Percentiles rank a stretch among this genome's conserved stretches.
phyloP scores from a whole-genome alignment of 2,888 invertebrate genomes.

The Microplitis manilae region DNA sequence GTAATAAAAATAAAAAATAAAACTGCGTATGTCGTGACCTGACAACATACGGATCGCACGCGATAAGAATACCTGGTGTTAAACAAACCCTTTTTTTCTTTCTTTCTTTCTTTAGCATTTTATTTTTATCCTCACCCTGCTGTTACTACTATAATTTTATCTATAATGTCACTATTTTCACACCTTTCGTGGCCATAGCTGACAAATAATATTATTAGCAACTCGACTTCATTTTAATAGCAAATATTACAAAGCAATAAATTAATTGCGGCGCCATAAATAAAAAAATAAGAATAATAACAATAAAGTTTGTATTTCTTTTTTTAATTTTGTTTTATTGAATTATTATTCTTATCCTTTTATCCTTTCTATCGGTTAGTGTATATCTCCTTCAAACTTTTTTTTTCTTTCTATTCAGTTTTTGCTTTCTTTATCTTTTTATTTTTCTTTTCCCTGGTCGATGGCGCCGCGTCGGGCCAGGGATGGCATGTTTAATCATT shows the following conservation, averaged over 20 bases:
- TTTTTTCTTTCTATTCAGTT: constrained; percentile 1
- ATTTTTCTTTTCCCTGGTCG: constrained; percentile 23
- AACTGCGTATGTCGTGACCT: constrained; percentile 42
- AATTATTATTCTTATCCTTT: not conserved
- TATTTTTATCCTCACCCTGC: constrained; percentile 25
- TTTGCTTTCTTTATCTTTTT: constrained; percentile 2
- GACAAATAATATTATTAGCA: not conserved
- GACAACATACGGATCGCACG: constrained; percentile 42
- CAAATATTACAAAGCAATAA: not conserved
- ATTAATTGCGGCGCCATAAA: not conserved
- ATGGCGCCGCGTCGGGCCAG: constrained; percentile 44
- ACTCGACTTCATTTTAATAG: not conserved
- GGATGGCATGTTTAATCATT: constrained; percentile 64
- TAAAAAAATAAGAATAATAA: constrained; percentile 3
- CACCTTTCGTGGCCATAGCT: constrained; percentile 21
- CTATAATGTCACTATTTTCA: constrained; percentile 34
- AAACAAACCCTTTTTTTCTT: constrained; percentile 23
- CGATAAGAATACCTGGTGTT: constrained; percentile 43
- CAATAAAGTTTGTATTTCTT: not conserved
- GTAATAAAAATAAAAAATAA: constrained; percentile 44
- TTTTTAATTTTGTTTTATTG: not conserved
- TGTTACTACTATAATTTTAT: constrained; percentile 7
- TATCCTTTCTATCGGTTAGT: constrained; percentile 7
- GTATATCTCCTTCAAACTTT: not conserved
- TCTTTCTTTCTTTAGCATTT: constrained; percentile 11